Evolutionary conservation across 2,888 invertebrate species (phyloP), one percentile per base, ranked within the genome.

Genomic region (Clepsis dumicolana): DNA sequence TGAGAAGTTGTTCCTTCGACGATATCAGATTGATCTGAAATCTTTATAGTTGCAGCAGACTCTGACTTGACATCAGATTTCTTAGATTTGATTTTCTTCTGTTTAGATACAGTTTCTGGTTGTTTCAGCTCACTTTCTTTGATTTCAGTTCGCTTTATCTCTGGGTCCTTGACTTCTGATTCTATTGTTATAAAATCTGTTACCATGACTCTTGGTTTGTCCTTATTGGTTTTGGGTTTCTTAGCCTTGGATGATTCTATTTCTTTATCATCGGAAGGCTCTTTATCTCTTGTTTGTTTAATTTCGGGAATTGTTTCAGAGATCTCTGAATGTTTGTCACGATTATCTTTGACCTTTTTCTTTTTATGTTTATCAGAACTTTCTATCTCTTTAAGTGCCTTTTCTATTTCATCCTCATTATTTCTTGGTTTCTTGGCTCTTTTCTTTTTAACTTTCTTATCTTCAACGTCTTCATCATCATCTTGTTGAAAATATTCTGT

Each of bases 331-430:
- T 75, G 81, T 48, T 80, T 84, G 48, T 89, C 87, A 38, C 74
- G 73, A 35, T 65, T 24, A 44, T 85, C 86, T 75, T 86, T 89
- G 0, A 59, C 66, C 76, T 85, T 89, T 77, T 87, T 92, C 79
- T 91, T 93, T 74, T 89, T 91, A 70, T 77, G 79, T 72, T 83
- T 89, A 54, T 87, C 84, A 35, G 81, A 79, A 61, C 86, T 89
- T 73, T 91, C 91, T 59, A 93, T 92, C 80, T 93, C 93, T 81
- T 91, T 93, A 0, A 93, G 80, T 52, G 91, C 93, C 75, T 84
- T 89, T 72, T 86, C 87, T 71, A 93, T 93, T 74, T 93, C 93
- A 73, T 93, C 92, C 74, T 87, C 88, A 18, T 77, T 70, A 1
- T 77, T 73, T 75, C 87, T 91, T n/a, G 72, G 65, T 74, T 88